Evolutionary conservation across 2,888 invertebrate species (phyloP).

Genomic region (Stomorhina lunata): DNA sequence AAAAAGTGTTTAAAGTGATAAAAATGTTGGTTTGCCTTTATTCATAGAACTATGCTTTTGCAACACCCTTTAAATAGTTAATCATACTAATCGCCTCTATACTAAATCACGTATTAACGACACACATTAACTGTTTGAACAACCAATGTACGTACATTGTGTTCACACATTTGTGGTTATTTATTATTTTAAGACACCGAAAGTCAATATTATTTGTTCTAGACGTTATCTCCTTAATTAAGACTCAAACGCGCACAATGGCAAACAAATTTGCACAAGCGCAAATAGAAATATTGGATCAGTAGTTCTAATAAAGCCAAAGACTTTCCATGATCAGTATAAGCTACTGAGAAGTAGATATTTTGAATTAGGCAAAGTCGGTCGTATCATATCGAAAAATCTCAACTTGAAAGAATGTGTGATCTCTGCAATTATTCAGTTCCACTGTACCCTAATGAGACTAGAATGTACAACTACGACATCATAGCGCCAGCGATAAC

Average conservation of each 20-base stretch:
- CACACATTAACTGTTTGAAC: slow-evolving; percentile 20
- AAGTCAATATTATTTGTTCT: not conserved
- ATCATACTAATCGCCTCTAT: not conserved
- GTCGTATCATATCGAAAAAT: no score
- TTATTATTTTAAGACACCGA: not conserved
- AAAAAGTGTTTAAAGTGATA: no score
- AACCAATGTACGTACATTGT: slow-evolving; percentile 13
- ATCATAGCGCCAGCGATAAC: slow-evolving; percentile 67
- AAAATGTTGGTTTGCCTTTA: no score
- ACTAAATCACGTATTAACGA: slow-evolving; percentile 12
- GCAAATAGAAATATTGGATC: not conserved
- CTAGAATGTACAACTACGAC: slow-evolving; percentile 24
- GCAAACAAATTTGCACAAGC: not conserved
- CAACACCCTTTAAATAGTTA: not conserved
- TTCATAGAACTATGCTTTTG: not conserved
- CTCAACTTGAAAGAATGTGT: no score
- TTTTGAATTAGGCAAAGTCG: no score
- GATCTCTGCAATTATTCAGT: no score
- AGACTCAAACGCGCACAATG: not conserved
- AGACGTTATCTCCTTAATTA: slow-evolving; percentile 21
- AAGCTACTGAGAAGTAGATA: no score
- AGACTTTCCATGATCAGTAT: no score
- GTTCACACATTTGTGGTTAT: not conserved
- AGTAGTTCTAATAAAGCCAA: not conserved
- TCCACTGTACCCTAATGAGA: not conserved